A percentile compares a stretch with the other conserved stretches of the same genome.
These are phyloP conservation scores for Intellagama lesueurii DNA, from an alignment of 2,797 vertebrate genomes.

Conservation along the genomic window DNA sequence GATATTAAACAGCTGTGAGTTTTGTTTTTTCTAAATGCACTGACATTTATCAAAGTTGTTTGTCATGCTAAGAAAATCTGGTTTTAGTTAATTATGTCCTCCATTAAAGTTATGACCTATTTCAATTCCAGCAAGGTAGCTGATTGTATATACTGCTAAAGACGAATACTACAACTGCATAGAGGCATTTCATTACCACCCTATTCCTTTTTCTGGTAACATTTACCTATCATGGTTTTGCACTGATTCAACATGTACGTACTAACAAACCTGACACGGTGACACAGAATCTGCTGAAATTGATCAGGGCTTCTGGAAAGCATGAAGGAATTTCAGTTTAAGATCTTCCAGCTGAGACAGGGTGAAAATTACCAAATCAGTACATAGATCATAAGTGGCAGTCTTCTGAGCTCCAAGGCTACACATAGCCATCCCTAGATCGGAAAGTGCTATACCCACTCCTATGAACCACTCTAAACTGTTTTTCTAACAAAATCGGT, in stretches of 20 bases:
- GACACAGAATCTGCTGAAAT: not conserved
- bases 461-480: too few relatives aligned
- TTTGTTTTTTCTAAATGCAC: not conserved
- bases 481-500: too few relatives aligned
- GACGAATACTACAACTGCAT: not conserved
- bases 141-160: not conserved
- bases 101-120: not conserved
- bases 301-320: not conserved
- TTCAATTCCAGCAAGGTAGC: not conserved
- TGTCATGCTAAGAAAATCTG: not conserved
- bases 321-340: not conserved
- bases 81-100: not conserved
- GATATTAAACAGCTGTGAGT: not conserved
- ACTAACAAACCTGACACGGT: not conserved
- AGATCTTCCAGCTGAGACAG: not conserved
- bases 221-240: not conserved
- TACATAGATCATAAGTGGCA: too few relatives aligned
- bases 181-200: not conserved
- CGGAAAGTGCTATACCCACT: too few relatives aligned
- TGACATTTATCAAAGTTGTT: not conserved
- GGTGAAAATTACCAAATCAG: not conserved
- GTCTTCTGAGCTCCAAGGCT: too few relatives aligned
- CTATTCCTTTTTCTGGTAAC: not conserved
- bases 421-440: too few relatives aligned
- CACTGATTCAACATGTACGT: not conserved